Conservation (phyloP, 1,140 invertebrate species). For the Eubasilissa regina region DNA sequence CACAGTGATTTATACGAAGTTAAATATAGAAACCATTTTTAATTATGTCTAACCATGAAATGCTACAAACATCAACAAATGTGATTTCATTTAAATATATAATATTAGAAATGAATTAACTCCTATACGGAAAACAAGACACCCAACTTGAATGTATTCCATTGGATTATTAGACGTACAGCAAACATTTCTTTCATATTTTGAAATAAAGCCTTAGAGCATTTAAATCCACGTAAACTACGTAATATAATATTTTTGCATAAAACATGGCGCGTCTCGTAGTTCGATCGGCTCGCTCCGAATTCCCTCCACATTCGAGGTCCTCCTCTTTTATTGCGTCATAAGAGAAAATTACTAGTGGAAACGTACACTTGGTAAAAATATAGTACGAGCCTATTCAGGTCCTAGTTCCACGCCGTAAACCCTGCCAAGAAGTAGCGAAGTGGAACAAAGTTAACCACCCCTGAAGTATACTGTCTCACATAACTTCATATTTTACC, state of each 20-base stretch:
- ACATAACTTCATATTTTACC: conserved; percentile 18
- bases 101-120: too few species aligned
- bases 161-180: too few species aligned
- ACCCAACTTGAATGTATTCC: too few species aligned
- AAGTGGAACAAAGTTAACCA: conserved; percentile 38
- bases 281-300: conserved; percentile 5
- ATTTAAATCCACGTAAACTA: too few species aligned
- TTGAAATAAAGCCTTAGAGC: too few species aligned
- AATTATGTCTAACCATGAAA: too few species aligned
- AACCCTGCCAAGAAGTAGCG: conserved; percentile 22
- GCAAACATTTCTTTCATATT: too few species aligned
- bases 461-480: conserved; percentile 37
- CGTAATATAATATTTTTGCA: not conserved
- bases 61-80: too few species aligned
- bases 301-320: not conserved
- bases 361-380: conserved; percentile 34
- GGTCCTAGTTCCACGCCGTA: conserved; percentile 29
- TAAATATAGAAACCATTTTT: too few species aligned
- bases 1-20: too few species aligned
- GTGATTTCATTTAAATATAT: too few species aligned
- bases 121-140: too few species aligned
- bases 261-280: not conserved
- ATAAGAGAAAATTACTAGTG: conserved; percentile 42
- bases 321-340: conserved; percentile 39
- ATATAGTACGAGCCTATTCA: conserved; percentile 24